Evolutionary conservation across 2,797 vertebrate species (phyloP).

Genomic region (Jordanella pulchra): DNA sequence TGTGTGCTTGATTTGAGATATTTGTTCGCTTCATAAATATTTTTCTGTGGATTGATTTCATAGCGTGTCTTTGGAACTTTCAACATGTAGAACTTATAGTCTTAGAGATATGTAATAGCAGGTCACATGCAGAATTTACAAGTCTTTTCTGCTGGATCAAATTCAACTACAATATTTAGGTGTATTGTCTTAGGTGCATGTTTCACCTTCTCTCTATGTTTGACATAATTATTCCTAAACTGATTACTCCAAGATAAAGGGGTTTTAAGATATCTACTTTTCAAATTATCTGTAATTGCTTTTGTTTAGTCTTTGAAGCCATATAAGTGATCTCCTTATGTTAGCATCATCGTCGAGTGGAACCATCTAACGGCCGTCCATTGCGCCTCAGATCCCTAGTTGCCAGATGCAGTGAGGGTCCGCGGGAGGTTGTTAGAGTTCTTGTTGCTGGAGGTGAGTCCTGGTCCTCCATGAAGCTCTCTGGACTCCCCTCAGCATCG

Average conservation of each 20-base stretch:
- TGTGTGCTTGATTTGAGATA: constrained; percentile 33
- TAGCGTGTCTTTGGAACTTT: constrained; percentile 50
- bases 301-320: constrained; percentile 37
- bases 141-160: constrained; percentile 60
- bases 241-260: constrained; percentile 39
- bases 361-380: constrained; percentile 70
- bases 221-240: constrained; percentile 36
- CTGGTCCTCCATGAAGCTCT: constrained; percentile 92
- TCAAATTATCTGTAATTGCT: constrained; percentile 25
- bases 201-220: constrained; percentile 22
- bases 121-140: constrained; percentile 78
- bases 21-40: constrained; percentile 15
- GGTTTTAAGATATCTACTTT: constrained; percentile 54
- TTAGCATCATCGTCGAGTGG: constrained; percentile 72
- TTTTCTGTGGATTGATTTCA: constrained; percentile 1
- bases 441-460: constrained; percentile 79
- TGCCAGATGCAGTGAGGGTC: constrained; percentile 82
- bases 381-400: constrained; percentile 77
- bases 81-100: constrained; percentile 37
- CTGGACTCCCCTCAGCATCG: constrained; percentile 89
- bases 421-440: constrained; percentile 80
- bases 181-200: constrained; percentile 32
- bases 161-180: constrained; percentile 40
- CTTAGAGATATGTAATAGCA: constrained; percentile 57
- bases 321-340: constrained; percentile 24